These are phyloP conservation scores for Noctilio leporinus DNA, from an alignment of 2,113 vertebrate genomes.

Conservation along the genomic window DNA sequence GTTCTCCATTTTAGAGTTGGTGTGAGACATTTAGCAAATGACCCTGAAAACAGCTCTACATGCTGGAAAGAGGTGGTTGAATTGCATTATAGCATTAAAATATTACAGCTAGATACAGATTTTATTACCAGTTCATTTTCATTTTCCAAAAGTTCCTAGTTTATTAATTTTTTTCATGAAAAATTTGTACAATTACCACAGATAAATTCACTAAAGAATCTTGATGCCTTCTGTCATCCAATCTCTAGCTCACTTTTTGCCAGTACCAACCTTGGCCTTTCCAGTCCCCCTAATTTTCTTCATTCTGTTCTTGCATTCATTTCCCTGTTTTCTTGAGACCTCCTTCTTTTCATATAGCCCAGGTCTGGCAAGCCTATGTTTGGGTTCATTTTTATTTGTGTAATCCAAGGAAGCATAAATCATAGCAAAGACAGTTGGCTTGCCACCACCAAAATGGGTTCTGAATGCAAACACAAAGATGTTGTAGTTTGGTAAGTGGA, in stretches of 20 bases:
- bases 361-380: not conserved
- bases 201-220: not conserved
- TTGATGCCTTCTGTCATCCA: not conserved
- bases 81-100: constrained; percentile 6
- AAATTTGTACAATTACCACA: not conserved
- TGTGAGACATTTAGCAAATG: constrained; percentile 41
- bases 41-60: constrained; percentile 4
- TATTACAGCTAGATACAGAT: constrained; percentile 8
- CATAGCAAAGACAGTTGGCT: not conserved
- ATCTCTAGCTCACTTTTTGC: not conserved
- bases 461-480: not conserved
- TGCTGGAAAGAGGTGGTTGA: constrained; percentile 32
- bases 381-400: not conserved
- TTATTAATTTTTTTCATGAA: not conserved
- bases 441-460: not conserved
- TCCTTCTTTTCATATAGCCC: not conserved
- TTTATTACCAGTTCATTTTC: not conserved
- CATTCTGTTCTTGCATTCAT: not conserved
- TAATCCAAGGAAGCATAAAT: too few relatives aligned
- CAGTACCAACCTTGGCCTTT: not conserved
- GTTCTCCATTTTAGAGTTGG: constrained; percentile 40
- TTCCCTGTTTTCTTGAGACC: not conserved
- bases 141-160: not conserved
- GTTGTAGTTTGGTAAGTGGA: not conserved
- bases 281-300: not conserved